Evolutionary conservation across 2,797 vertebrate genomes (phyloP).

Genomic region (Sylvilagus floridanus): DNA sequence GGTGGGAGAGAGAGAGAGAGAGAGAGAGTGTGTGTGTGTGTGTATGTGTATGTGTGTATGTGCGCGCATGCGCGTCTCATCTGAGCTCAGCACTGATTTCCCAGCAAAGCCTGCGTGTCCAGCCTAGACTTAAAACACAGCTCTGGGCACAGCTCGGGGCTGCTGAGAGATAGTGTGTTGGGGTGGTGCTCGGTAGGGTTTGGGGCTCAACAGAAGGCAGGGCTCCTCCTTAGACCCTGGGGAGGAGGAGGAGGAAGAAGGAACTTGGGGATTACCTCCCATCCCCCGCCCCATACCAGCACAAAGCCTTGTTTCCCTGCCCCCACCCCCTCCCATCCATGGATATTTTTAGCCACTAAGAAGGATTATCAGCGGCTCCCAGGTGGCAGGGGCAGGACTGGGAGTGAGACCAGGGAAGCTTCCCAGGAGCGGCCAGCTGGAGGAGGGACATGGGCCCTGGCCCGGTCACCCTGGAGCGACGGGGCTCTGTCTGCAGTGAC

Average conservation of each 20-base stretch:
- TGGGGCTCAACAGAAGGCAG: no score
- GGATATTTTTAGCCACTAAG: slow-evolving; percentile 75
- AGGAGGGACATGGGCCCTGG: neutral
- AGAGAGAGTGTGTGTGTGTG: neutral
- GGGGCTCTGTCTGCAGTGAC: neutral
- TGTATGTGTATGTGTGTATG: neutral
- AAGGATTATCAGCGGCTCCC: slow-evolving; percentile 72
- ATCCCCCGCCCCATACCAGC: neutral
- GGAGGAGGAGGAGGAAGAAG: no score
- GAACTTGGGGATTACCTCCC: no score
- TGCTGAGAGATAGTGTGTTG: neutral
- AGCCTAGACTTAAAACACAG: neutral
- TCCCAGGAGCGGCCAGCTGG: neutral
- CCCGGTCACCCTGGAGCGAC: neutral
- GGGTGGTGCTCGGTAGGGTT: no score
- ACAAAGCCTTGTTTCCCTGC: neutral
- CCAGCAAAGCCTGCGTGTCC: neutral
- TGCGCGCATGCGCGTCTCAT: neutral
- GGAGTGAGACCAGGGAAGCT: slow-evolving; percentile 45
- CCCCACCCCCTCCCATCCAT: neutral
- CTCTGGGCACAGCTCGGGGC: neutral
- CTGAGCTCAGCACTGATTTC: neutral
- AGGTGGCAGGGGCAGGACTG: slow-evolving; percentile 61
- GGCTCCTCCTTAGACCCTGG: no score
- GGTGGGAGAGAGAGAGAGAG: neutral